phyloP scores from a whole-genome alignment of 2,888 invertebrate genomes.

The Scaptomyza tumidula region DNA sequence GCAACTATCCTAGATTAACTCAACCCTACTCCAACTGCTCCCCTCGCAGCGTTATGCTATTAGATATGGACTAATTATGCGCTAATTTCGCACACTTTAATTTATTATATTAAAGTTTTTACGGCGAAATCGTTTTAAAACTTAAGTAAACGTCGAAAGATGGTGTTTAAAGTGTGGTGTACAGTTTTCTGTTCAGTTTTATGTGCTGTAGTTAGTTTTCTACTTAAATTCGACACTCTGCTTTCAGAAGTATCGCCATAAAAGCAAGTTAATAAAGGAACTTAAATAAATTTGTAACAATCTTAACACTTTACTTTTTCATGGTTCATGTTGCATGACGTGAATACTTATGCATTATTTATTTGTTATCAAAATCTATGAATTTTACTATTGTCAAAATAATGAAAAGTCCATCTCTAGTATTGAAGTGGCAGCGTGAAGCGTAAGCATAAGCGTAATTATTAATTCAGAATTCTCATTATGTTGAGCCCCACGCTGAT shows the following conservation, averaged over 20 bases:
- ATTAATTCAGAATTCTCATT: slow-evolving; percentile 76
- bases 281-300: background rate
- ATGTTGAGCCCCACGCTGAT: slow-evolving; percentile 56
- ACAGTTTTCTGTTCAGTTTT: background rate
- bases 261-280: background rate
- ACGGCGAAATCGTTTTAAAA: background rate
- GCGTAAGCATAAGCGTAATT: slow-evolving; percentile 59
- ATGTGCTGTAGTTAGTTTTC: background rate
- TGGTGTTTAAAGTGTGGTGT: background rate
- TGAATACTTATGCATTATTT: too few species aligned
- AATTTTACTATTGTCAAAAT: background rate
- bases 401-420: slow-evolving; percentile 40
- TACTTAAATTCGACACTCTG: background rate
- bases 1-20: slow-evolving; percentile 19
- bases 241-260: background rate
- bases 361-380: too few species aligned
- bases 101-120: background rate
- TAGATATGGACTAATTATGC: slow-evolving; percentile 38
- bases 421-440: slow-evolving; percentile 23
- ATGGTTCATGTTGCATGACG: too few species aligned
- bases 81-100: slow-evolving; percentile 22
- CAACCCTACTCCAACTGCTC: background rate
- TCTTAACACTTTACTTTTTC: background rate
- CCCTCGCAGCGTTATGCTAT: background rate
- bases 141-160: background rate